Conservation (phyloP, 2,888 invertebrate species). For the Thecocarcelia acutangulata region DNA sequence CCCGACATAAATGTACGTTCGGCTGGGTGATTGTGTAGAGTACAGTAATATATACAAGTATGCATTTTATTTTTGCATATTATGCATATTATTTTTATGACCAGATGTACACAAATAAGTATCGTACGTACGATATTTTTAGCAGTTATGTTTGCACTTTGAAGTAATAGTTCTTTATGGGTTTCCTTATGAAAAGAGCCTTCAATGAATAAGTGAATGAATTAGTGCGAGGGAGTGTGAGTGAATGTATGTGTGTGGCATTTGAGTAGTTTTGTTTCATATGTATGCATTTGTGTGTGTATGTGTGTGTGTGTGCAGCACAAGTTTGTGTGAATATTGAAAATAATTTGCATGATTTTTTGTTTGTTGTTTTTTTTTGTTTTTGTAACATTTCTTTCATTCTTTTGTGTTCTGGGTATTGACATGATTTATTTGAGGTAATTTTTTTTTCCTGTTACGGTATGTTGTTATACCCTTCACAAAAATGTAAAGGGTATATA, state of each 20-base stretch:
- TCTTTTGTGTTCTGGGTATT: conserved; percentile 57
- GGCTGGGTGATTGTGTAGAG: background rate
- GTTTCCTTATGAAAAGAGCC: conserved; percentile 11
- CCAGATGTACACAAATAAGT: conserved; percentile 49
- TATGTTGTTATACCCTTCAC: too few species aligned
- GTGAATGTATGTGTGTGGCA: conserved; percentile 56
- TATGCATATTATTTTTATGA: conserved; percentile 64
- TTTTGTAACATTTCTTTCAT: conserved; percentile 27
- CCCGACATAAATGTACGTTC: too few species aligned
- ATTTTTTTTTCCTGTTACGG: conserved; percentile 24
- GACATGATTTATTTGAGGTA: conserved; percentile 67
- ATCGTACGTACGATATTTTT: conserved; percentile 19
- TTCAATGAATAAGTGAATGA: conserved; percentile 28
- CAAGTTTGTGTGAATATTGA: background rate
- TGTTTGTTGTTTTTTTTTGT: conserved; percentile 16
- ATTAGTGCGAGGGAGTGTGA: conserved; percentile 4
- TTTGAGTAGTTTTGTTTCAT: conserved; percentile 63
- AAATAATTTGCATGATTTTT: conserved; percentile 8
- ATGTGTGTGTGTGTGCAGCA: conserved; percentile 52
- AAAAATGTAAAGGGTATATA: too few species aligned
- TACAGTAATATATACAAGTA: conserved; percentile 8
- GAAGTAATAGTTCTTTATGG: conserved; percentile 46
- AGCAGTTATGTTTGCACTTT: background rate
- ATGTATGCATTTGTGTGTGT: too few species aligned
- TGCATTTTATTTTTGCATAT: conserved; percentile 66